Evolutionary conservation across 1,140 invertebrate species (phyloP).

Genomic region (Procambarus clarkii): DNA sequence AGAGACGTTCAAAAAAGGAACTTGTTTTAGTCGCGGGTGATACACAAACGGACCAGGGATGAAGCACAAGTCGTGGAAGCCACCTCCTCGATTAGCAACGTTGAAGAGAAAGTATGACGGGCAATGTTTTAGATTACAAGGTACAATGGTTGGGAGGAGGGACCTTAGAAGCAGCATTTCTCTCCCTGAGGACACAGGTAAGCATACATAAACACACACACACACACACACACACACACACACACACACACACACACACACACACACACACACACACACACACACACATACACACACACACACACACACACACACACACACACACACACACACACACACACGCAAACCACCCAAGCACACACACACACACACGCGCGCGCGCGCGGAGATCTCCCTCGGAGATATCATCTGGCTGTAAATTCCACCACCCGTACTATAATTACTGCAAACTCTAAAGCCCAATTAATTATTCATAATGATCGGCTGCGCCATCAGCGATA

Average conservation of each 20-base stretch:
- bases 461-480: slow-evolving; percentile 60
- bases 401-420: slow-evolving; percentile 53
- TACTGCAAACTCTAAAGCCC: slow-evolving; percentile 45
- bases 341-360: background rate
- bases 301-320: background rate
- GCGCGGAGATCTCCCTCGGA: slow-evolving; percentile 34
- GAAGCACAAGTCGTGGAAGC: no score
- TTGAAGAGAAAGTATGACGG: no score
- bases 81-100: no score
- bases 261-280: background rate
- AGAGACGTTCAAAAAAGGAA: no score
- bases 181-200: no score
- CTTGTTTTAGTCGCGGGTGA: no score
- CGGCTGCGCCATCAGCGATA: slow-evolving; percentile 45
- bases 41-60: no score
- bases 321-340: slow-evolving; percentile 2
- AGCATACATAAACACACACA: background rate
- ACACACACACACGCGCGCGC: background rate
- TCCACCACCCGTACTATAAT: slow-evolving; percentile 44
- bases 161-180: no score
- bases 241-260: background rate
- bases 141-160: no score
- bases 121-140: no score
- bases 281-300: background rate
- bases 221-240: background rate